A percentile compares a stretch with the other conserved stretches of the same genome.
These are phyloP conservation scores for Equus quagga DNA, from an alignment of 2,113 vertebrate species.

Conservation along the genomic window DNA sequence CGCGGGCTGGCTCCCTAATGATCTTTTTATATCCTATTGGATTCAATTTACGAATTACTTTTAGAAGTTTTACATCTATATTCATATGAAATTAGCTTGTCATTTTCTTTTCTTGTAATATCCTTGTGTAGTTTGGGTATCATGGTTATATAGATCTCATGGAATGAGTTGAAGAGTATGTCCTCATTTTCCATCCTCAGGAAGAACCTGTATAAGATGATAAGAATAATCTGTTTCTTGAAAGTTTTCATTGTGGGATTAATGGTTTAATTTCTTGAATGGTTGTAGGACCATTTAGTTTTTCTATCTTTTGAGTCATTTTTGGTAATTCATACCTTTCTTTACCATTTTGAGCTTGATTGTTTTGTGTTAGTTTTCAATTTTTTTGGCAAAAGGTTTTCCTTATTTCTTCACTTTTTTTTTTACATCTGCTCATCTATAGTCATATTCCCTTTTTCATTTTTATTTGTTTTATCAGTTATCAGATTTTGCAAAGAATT, in stretches of 20 bases:
- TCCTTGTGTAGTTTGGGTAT: background rate
- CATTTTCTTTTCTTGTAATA: background rate
- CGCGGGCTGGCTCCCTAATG: background rate
- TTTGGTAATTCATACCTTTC: slow-evolving; percentile 6
- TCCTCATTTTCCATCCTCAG: slow-evolving; percentile 10
- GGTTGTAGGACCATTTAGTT: background rate
- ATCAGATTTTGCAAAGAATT: background rate
- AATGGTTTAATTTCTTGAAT: background rate
- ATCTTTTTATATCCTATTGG: background rate
- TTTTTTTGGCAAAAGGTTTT: background rate
- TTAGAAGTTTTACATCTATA: background rate
- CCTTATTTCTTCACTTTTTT: background rate
- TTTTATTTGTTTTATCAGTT: slow-evolving; percentile 26
- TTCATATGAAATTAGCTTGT: background rate
- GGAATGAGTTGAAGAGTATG: slow-evolving; percentile 6
- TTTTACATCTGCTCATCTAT: background rate
- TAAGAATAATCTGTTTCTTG: background rate
- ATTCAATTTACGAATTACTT: background rate
- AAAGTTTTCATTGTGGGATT: slow-evolving; percentile 6
- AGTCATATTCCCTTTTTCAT: background rate
- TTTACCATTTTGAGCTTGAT: slow-evolving; percentile 12
- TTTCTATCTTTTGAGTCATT: background rate
- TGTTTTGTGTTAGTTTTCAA: background rate
- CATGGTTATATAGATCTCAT: background rate
- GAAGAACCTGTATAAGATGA: background rate